Conservation (phyloP, 2,113 vertebrate genomes). For the Platycercus adscitus region DNA sequence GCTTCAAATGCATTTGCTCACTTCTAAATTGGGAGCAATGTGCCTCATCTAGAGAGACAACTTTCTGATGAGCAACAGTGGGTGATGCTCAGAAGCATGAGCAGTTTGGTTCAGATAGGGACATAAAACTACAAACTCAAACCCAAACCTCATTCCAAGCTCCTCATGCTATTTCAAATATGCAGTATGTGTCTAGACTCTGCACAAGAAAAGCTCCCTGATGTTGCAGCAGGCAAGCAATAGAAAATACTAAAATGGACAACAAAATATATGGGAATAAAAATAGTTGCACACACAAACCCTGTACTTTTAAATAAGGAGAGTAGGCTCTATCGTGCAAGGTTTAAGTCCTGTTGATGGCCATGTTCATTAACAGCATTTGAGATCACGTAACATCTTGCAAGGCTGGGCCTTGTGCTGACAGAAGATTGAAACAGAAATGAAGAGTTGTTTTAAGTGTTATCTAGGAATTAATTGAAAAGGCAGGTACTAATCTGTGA, state of each 20-base stretch:
- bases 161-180: constrained; percentile 3
- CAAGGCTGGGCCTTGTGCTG: background rate
- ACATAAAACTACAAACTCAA: background rate
- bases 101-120: constrained; percentile 33
- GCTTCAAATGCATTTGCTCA: background rate
- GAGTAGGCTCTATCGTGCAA: background rate
- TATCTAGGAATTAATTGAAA: background rate
- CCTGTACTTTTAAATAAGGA: background rate
- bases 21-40: background rate
- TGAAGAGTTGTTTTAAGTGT: accelerated
- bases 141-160: constrained; percentile 19
- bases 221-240: background rate
- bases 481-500: background rate
- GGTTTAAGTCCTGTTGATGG: accelerated
- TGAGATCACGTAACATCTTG: background rate
- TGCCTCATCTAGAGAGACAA: background rate
- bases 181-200: background rate
- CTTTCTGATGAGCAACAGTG: background rate
- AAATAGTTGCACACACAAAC: background rate
- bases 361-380: background rate
- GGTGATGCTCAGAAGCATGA: background rate
- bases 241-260: accelerated
- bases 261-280: background rate
- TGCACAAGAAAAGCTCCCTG: background rate
- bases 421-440: background rate